A percentile compares a stretch with the other conserved stretches of the same genome.
Evolutionary conservation across 2,113 vertebrate species (phyloP).

Genomic region (Aleadryas rufinucha): DNA sequence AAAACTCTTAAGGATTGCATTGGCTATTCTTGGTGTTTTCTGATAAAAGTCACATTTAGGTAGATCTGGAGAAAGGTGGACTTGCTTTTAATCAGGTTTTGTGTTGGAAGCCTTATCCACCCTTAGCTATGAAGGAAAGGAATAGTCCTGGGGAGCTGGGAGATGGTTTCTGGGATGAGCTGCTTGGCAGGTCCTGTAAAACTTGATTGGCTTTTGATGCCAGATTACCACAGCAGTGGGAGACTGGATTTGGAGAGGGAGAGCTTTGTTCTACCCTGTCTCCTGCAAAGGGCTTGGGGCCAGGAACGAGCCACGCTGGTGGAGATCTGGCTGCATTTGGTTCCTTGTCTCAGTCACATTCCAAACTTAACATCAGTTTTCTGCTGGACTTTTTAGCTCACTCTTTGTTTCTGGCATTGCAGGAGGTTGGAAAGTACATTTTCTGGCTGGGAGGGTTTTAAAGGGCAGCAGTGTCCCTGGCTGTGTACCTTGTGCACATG

Average conservation of each 20-base stretch:
- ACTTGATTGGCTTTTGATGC: background rate
- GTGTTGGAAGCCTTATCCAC: background rate
- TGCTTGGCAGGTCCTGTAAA: background rate
- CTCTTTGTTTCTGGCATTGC: background rate
- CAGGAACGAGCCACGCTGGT: rapidly evolving
- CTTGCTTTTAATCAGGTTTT: background rate
- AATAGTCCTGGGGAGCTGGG: background rate
- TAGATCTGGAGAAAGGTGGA: background rate
- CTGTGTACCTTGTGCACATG: background rate
- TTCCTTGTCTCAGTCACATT: background rate
- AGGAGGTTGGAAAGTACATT: background rate
- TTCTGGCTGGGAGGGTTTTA: background rate
- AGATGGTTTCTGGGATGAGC: background rate
- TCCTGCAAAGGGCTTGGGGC: background rate
- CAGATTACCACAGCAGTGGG: background rate
- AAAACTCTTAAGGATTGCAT: background rate
- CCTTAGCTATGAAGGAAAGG: background rate
- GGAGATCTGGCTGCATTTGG: background rate
- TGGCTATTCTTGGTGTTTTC: background rate
- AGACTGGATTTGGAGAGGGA: background rate
- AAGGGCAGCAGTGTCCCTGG: background rate
- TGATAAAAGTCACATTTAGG: background rate
- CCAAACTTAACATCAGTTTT: background rate
- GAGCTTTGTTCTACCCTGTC: background rate
- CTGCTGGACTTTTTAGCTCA: background rate